phyloP scores from a whole-genome alignment of 2,113 vertebrate genomes.

The Microtus pennsylvanicus region DNA sequence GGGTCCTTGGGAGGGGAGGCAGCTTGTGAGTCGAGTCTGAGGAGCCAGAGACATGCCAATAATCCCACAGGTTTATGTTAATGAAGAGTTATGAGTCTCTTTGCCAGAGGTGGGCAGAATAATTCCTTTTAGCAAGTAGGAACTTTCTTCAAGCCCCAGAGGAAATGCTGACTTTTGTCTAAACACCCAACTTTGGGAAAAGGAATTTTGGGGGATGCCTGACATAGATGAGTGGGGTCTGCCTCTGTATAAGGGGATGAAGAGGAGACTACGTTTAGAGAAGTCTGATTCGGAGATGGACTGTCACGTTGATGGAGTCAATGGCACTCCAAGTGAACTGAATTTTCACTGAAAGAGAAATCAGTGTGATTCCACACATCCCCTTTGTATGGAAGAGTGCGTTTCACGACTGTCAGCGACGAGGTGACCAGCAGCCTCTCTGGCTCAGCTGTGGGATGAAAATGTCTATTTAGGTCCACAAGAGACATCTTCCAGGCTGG shows the following conservation, averaged over 20 bases:
- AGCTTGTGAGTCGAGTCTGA: neutral
- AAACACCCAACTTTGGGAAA: neutral
- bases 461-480: conserved; percentile 5
- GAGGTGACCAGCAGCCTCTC: conserved; percentile 19
- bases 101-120: neutral
- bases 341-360: conserved; percentile 64
- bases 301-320: neutral
- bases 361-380: conserved; percentile 40
- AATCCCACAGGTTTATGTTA: neutral
- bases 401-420: conserved; percentile 11
- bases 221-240: neutral
- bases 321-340: conserved; percentile 46
- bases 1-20: neutral
- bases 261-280: neutral
- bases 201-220: neutral
- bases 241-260: neutral
- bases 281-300: conserved; percentile 36
- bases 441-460: conserved; percentile 50
- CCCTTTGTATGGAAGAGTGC: conserved; percentile 43
- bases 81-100: neutral
- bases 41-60: neutral
- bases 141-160: neutral
- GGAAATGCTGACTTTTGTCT: neutral
- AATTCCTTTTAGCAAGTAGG: neutral
- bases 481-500: neutral